A percentile compares a stretch with the other conserved stretches of the same genome.
Conservation (phyloP, 1,140 invertebrate species). For the Leptonema lineaticorne region DNA sequence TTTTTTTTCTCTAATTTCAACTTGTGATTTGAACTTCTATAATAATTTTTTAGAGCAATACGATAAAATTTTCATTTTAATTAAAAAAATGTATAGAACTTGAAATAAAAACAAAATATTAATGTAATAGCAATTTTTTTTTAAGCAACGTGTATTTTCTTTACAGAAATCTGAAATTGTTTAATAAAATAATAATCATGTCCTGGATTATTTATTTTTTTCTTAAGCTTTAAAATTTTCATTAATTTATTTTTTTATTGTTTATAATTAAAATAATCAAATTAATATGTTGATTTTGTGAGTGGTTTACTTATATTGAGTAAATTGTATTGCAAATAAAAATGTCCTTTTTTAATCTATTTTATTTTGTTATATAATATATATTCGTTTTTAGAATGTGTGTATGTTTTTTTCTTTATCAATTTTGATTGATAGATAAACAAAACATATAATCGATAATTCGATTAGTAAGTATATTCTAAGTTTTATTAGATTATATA, state of each 20-base stretch:
- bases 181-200: no score
- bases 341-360: not conserved
- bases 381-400: not conserved
- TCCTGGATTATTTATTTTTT: not conserved
- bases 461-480: conserved; percentile 3
- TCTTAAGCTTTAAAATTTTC: not conserved
- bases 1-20: no score
- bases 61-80: no score
- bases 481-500: conserved; percentile 15
- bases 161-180: no score
- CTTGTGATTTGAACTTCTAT: no score
- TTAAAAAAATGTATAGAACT: no score
- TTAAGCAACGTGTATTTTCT: no score
- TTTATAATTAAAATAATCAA: not conserved
- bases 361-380: not conserved
- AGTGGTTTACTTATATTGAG: not conserved
- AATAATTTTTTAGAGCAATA: no score
- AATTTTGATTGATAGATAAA: not conserved
- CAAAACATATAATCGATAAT: not conserved
- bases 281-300: not conserved
- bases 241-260: not conserved
- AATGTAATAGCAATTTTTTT: no score
- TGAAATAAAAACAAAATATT: no score
- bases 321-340: not conserved
- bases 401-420: not conserved